Base-by-base conservation (phyloP, 2,797 vertebrate genomes). In the Girardinus metallicus region DNA sequence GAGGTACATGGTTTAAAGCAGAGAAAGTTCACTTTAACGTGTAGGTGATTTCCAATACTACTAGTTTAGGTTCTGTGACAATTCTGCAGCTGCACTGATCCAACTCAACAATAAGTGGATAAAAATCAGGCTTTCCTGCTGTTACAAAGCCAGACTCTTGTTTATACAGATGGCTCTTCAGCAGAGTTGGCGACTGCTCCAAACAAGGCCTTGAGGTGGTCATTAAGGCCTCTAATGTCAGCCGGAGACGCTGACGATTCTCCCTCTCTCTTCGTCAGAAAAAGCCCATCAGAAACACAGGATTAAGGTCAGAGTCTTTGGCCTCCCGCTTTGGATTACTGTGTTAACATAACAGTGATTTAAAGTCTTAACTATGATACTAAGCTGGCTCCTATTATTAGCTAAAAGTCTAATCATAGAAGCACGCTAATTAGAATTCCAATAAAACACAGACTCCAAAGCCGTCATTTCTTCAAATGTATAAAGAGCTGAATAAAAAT, bases 251-350 rank as follows among this genome's bases (percentile, higher is more conserved):
- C 74, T 18, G 1, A 73, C 55, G 5, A 62, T 74, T 87, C 64
- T 15, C 29, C 80, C 66, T 77, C 78, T 84, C 82, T 78, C 76
- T 77, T 92, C 73, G 83, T 89, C 78, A 80, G 88, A 68, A 91
- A 87, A 91, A 87, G 83, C 79, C 81, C 81, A 89, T 89, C 89
- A 89, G 87, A 81, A 88, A 85, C 83, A 87, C 78, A 49, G 93
- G 95, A 95, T 96, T 95, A 94, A 94, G 95, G 95, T 95, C 95
- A 96, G 82, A 57, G 90, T 88, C 90, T 93, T 88, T 68, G 92
- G 90, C 84, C 86, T 86, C 83, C 84, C 91, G 84, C 89, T 90
- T 77, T 91, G 90, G 95, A 95, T 96, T 95, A 95, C 86, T 85
- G 87, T 82, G 90, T 83, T 91, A 95, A 92, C 93, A 94, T 93